Evolutionary conservation across 2,888 invertebrate genomes (phyloP), one percentile per base, ranked within the genome.

Genomic region (Aleiodes leptofemur): DNA sequence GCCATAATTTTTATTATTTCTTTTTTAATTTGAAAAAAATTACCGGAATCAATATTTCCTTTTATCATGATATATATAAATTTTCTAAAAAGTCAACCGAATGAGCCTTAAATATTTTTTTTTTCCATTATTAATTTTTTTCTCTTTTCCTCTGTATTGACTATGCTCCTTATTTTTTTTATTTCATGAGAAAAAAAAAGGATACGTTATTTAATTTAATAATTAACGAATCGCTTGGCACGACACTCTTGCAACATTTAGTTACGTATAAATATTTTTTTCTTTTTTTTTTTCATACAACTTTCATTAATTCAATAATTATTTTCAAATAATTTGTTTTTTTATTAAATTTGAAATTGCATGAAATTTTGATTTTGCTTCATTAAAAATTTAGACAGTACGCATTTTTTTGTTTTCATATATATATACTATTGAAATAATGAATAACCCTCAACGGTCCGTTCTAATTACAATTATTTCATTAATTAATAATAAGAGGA

Each of bases 1-100:
- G 88, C 88, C 88, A 85, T 88, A 84, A 84, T 84, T 83, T 81
- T 83, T 70, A 64, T 74, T 80, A 81, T 82, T 82, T 81, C 83
- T 80, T 82, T 77, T 69, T 53, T 70, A 43, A n/a, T 61, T 61
- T 14, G n/a, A 16, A 38, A 16, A 11, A 43, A 23, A 4, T 61
- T 61, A 38, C 38, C 9, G 38, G 8, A 38, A 29, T 69, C 59
- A 38, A 56, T 61, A 53, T 29, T 73, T 43, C n/a, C 4, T 6
- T 43, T 56, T 66, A 68, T 69, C 56, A 50, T 43, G 38, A 69
- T 68, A 43, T 66, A 29, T 23, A 68, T 43, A 72, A 61, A 29
- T 71, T 59, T 50, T 51, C 48, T 4, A 23, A 16, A 38, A 38
- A 38, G 14, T 43, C 66, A 79, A 79, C 79, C 78, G 77, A 79